Percentiles rank a stretch among this genome's conserved stretches.
These are phyloP conservation scores for Hecatera dysodea DNA, from an alignment of 2,888 invertebrate species.

Conservation along the genomic window DNA sequence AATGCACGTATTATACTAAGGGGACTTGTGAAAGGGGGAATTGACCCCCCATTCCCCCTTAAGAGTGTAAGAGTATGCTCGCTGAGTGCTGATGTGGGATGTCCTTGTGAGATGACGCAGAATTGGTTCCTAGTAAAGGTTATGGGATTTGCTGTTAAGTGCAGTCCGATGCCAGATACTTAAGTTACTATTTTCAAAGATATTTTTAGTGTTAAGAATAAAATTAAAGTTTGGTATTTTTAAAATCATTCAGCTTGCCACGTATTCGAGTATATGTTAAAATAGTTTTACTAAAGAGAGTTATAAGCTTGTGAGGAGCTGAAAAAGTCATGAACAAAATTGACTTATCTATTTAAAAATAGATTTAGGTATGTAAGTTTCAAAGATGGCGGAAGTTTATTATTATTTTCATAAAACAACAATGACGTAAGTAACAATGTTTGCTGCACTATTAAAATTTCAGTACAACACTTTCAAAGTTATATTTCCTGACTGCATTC, in stretches of 20 bases:
- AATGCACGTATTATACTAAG: conserved; percentile 73
- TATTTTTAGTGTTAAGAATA: too few relatives aligned
- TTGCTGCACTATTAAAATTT: conserved; percentile 41
- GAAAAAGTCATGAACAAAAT: too few relatives aligned
- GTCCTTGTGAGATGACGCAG: conserved; percentile 26
- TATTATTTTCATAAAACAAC: conserved; percentile 34
- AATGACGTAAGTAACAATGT: conserved; percentile 1
- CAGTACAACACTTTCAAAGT: conserved; percentile 11
- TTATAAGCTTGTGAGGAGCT: too few relatives aligned
- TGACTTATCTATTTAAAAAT: conserved; percentile 1
- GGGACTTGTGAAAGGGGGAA: conserved; percentile 33
- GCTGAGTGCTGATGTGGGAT: conserved; percentile 50
- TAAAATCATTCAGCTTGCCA: too few relatives aligned
- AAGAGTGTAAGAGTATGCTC: conserved; percentile 63
- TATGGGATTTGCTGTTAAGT: background rate
- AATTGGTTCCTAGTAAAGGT: conserved; percentile 2
- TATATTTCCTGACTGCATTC: conserved; percentile 8
- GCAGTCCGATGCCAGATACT: background rate
- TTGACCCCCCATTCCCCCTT: conserved; percentile 9
- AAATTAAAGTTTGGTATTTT: too few relatives aligned
- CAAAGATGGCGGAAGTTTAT: background rate
- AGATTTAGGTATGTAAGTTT: conserved; percentile 6
- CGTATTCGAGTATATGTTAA: too few relatives aligned
- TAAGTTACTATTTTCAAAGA: background rate
- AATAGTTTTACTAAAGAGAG: too few relatives aligned